Evolutionary conservation across 2,888 invertebrate genomes (phyloP).

Genomic region (Orthosia gracilis): DNA sequence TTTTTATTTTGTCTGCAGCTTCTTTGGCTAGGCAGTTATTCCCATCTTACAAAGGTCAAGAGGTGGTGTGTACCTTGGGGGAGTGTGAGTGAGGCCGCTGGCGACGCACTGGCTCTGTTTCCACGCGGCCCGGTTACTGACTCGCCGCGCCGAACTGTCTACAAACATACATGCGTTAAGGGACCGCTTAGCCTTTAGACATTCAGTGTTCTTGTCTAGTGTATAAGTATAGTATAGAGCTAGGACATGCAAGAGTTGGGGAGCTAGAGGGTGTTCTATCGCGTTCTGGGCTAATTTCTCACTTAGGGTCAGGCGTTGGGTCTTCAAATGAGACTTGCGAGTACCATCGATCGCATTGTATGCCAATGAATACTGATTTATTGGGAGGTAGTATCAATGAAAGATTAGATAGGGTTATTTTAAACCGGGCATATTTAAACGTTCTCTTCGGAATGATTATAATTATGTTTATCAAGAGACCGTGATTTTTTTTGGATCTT

Average conservation of each 20-base stretch:
- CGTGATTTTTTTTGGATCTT: too few species aligned
- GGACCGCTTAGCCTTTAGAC: constrained; percentile 83
- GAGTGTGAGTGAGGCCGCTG: constrained; percentile 92
- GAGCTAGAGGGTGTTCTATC: constrained; percentile 22
- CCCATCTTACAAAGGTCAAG: constrained; percentile 17
- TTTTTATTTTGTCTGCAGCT: constrained; percentile 17
- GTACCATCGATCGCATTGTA: neutral
- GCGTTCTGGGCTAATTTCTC: neutral
- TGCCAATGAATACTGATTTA: neutral
- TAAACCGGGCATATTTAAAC: neutral
- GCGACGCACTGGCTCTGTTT: constrained; percentile 96
- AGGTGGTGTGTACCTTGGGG: constrained; percentile 81
- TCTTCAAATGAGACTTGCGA: neutral
- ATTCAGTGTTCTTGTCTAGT: constrained; percentile 71
- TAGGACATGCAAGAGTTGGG: constrained; percentile 57
- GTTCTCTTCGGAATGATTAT: neutral
- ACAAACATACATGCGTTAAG: constrained; percentile 95
- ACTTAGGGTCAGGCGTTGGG: neutral
- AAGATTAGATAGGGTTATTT: neutral
- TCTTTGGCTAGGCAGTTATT: constrained; percentile 24
- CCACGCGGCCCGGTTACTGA: constrained; percentile 96
- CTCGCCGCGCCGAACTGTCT: constrained; percentile 97
- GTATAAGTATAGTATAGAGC: constrained; percentile 62
- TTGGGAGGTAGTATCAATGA: neutral
- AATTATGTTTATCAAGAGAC: neutral